phyloP scores from a whole-genome alignment of 2,113 vertebrate species.

The western clawed frog (Xenopus tropicalis) region DNA sequence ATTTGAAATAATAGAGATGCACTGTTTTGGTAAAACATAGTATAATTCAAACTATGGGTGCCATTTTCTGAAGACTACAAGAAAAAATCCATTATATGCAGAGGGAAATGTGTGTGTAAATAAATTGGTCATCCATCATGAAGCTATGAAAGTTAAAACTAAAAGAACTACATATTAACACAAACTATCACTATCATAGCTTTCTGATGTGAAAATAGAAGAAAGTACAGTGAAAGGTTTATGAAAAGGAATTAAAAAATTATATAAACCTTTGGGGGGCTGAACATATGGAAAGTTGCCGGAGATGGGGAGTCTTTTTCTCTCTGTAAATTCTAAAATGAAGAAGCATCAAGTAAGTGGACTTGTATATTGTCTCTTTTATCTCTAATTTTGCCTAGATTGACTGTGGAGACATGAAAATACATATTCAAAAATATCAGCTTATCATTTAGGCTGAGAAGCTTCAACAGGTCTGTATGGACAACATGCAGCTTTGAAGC shows the following conservation, averaged over 20 bases:
- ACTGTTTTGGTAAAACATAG: too few relatives aligned
- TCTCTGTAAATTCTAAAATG: slow-evolving; percentile 99
- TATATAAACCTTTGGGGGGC: slow-evolving; percentile 93
- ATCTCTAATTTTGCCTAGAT: slow-evolving; percentile 32
- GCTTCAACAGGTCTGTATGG: slow-evolving; percentile 50
- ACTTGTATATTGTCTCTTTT: slow-evolving; percentile 50
- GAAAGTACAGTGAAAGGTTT: neutral
- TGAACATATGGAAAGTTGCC: slow-evolving; percentile 99
- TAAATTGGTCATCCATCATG: too few relatives aligned
- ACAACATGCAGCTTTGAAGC: slow-evolving; percentile 74
- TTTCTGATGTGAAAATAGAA: slow-evolving; percentile 4
- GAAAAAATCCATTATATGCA: too few relatives aligned
- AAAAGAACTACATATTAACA: too few relatives aligned
- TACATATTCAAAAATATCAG: slow-evolving; percentile 55
- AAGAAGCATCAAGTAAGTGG: slow-evolving; percentile 91
- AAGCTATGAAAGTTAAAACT: too few relatives aligned
- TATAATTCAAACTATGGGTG: too few relatives aligned
- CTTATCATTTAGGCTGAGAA: slow-evolving; percentile 56
- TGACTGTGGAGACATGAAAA: slow-evolving; percentile 41
- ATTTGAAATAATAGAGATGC: too few relatives aligned
- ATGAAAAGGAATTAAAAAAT: slow-evolving; percentile 62
- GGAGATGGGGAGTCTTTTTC: slow-evolving; percentile 98
- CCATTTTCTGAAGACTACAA: too few relatives aligned
- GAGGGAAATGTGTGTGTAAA: too few relatives aligned
- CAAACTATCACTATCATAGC: too few relatives aligned